Evolutionary conservation across 1,140 invertebrate genomes (phyloP).

Genomic region (Andrena cerasifolii): DNA sequence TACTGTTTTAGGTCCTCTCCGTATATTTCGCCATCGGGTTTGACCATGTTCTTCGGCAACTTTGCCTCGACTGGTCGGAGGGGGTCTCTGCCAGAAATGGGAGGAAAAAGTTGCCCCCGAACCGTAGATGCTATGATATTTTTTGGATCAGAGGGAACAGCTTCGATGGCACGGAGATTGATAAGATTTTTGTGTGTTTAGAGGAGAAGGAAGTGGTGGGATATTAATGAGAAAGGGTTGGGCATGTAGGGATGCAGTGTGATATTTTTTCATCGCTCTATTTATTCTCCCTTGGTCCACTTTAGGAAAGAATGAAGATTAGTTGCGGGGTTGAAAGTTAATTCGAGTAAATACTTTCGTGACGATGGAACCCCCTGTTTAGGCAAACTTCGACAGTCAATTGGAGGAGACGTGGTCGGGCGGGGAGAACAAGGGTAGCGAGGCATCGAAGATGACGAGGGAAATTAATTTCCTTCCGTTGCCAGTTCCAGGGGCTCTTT

Average conservation of each 20-base stretch:
- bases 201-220: too few relatives aligned
- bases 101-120: background rate
- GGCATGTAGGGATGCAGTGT: too few relatives aligned
- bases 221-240: too few relatives aligned
- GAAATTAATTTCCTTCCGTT: constrained; percentile 40
- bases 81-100: background rate
- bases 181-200: constrained; percentile 3
- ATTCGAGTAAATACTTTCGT: background rate
- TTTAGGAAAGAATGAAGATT: too few relatives aligned
- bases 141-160: background rate
- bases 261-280: too few relatives aligned
- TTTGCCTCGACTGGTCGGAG: constrained; percentile 2
- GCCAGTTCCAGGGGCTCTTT: constrained; percentile 1
- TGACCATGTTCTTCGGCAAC: constrained; percentile 58
- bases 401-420: too few relatives aligned
- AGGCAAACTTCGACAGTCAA: too few relatives aligned
- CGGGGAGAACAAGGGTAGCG: background rate
- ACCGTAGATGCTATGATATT: background rate
- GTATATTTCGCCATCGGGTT: constrained; percentile 60
- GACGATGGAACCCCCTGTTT: background rate
- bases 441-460: constrained; percentile 17
- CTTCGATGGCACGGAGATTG: background rate
- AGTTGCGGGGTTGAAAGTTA: too few relatives aligned
- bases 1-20: constrained; percentile 58
- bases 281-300: too few relatives aligned